A percentile compares a stretch with the other conserved stretches of the same genome.
phyloP scores from a whole-genome alignment of 2,113 vertebrate species.

The Melospiza georgiana region DNA sequence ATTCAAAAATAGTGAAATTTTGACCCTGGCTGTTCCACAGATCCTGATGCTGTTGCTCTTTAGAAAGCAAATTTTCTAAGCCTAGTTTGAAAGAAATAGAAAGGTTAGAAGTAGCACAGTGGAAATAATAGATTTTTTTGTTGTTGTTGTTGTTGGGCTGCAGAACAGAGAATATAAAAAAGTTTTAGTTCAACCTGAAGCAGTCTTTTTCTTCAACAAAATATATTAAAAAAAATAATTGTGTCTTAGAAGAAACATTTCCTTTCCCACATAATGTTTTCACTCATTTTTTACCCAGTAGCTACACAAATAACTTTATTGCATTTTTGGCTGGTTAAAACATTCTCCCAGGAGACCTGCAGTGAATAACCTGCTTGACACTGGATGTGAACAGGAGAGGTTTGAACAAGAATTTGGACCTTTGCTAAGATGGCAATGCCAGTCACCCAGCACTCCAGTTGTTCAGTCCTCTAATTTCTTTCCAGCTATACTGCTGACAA shows the following conservation, averaged over 20 bases:
- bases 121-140: not conserved
- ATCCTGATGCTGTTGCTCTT: slow-evolving; percentile 3
- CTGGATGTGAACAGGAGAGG: not conserved
- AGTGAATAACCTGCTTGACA: not conserved
- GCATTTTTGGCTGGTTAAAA: not conserved
- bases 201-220: not conserved
- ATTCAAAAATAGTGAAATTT: slow-evolving; percentile 49
- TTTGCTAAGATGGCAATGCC: not conserved
- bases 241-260: not conserved
- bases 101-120: slow-evolving; percentile 24
- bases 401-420: not conserved
- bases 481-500: not conserved
- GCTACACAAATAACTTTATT: slow-evolving; percentile 10
- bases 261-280: not conserved
- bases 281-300: not conserved
- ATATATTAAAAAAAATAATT: not conserved
- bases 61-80: slow-evolving; percentile 47
- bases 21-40: slow-evolving; percentile 47
- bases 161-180: not conserved
- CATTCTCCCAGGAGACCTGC: not conserved
- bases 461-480: not conserved
- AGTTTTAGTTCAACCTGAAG: not conserved
- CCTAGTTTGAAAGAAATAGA: slow-evolving; percentile 21
- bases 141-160: not conserved
- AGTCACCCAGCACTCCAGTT: not conserved